Percentiles rank a stretch among this genome's conserved stretches.
phyloP scores from a whole-genome alignment of 2,888 invertebrate genomes.

The Mythimna vitellina region DNA sequence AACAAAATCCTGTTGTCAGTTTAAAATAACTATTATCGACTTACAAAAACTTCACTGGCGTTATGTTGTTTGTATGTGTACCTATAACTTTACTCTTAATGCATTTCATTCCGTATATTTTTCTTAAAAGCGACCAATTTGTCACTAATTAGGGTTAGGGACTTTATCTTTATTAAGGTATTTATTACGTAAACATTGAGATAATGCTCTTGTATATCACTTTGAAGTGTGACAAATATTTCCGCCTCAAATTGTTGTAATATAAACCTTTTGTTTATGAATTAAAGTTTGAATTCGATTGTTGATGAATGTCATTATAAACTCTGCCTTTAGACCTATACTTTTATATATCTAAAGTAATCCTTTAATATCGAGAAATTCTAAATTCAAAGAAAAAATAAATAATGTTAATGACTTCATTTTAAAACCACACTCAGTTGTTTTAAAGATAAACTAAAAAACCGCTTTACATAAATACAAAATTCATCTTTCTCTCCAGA shows the following conservation, averaged over 20 bases:
- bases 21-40: too few species aligned
- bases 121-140: conserved; percentile 76
- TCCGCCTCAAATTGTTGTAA: not conserved
- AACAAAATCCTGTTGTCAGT: too few species aligned
- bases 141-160: conserved; percentile 80
- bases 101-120: conserved; percentile 70
- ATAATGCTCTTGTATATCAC: conserved; percentile 62
- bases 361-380: conserved; percentile 1
- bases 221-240: conserved; percentile 44
- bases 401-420: conserved; percentile 29
- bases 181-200: conserved; percentile 76
- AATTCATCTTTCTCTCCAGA: conserved; percentile 11
- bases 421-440: conserved; percentile 9
- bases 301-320: not conserved
- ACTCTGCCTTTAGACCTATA: conserved; percentile 3
- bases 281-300: conserved; percentile 15
- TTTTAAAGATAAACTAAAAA: conserved; percentile 2
- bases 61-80: not conserved
- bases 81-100: conserved; percentile 60
- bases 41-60: too few species aligned
- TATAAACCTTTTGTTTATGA: conserved; percentile 17
- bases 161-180: conserved; percentile 77
- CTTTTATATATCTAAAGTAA: conserved; percentile 37
- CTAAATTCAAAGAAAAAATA: not conserved
- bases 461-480: not conserved